A percentile compares a stretch with the other conserved stretches of the same genome.
These are phyloP conservation scores for Microcebus jonahi DNA, from an alignment of 2,113 vertebrate genomes.

Conservation along the genomic window DNA sequence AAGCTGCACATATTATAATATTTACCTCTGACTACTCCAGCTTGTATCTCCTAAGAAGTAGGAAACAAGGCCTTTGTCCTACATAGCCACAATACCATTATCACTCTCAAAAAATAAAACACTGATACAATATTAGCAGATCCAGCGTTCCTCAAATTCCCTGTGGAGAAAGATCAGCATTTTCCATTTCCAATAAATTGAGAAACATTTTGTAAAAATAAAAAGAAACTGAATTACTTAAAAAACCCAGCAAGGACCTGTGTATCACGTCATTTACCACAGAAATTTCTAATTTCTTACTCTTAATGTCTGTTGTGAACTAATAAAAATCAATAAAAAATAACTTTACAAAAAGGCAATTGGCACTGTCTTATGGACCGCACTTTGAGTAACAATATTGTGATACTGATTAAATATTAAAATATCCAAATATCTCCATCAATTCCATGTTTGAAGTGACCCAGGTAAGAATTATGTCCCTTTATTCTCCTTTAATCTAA, in stretches of 20 bases:
- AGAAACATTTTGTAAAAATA: neutral
- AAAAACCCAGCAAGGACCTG: neutral
- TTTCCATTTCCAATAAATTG: neutral
- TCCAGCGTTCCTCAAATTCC: neutral
- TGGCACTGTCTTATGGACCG: neutral
- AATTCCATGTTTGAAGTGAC: neutral
- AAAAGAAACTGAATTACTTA: neutral
- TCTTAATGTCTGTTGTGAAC: neutral
- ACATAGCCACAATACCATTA: neutral
- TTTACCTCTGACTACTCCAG: neutral
- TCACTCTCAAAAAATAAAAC: neutral
- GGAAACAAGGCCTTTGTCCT: neutral
- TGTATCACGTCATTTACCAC: neutral
- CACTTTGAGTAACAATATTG: neutral
- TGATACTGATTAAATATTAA: neutral
- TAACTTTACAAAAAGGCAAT: neutral
- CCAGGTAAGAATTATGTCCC: neutral
- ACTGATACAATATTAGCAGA: neutral
- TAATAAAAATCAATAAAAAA: neutral
- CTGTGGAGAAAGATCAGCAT: neutral
- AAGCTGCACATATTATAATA: neutral
- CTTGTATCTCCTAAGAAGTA: neutral
- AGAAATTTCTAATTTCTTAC: neutral
- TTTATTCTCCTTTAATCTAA: neutral
- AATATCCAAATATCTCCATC: neutral